phyloP scores from a whole-genome alignment of 2,113 vertebrate genomes.

The Melanerpes aurifrons region DNA sequence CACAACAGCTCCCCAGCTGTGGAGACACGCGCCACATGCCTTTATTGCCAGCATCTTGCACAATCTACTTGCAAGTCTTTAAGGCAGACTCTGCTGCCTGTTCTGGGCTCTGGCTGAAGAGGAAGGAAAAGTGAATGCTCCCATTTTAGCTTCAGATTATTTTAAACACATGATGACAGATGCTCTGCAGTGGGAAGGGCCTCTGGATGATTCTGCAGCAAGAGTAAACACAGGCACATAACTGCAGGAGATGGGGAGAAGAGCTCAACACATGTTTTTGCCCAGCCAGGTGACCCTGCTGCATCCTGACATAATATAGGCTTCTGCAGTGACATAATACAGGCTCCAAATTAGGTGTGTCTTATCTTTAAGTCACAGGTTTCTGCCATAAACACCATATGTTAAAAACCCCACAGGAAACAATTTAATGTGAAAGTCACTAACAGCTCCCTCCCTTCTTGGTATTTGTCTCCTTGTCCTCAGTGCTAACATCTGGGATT shows the following conservation, averaged over 20 bases:
- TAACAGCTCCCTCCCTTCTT: not conserved
- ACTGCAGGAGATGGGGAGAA: not conserved
- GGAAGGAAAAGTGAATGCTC: not conserved
- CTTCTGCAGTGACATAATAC: not conserved
- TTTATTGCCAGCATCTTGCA: slow-evolving; percentile 21
- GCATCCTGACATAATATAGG: not conserved
- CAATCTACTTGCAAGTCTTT: not conserved
- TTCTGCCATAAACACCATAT: not conserved
- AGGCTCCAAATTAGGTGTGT: not conserved
- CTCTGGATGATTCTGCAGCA: not conserved
- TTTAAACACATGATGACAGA: slow-evolving; percentile 2
- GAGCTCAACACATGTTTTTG: not conserved
- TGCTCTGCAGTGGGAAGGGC: not conserved
- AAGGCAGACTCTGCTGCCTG: not conserved
- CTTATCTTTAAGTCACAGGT: not conserved
- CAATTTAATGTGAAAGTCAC: not conserved
- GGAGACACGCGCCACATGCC: not conserved
- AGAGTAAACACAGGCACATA: fast-evolving
- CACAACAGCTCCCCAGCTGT: not conserved
- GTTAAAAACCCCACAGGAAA: not conserved
- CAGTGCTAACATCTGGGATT: not conserved
- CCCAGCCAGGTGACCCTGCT: not conserved
- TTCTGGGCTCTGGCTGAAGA: not conserved
- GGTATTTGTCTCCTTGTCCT: not conserved
- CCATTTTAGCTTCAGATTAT: slow-evolving; percentile 26